Base-by-base conservation (phyloP, 2,888 invertebrate genomes). In the Ypsolopha scabrella region DNA sequence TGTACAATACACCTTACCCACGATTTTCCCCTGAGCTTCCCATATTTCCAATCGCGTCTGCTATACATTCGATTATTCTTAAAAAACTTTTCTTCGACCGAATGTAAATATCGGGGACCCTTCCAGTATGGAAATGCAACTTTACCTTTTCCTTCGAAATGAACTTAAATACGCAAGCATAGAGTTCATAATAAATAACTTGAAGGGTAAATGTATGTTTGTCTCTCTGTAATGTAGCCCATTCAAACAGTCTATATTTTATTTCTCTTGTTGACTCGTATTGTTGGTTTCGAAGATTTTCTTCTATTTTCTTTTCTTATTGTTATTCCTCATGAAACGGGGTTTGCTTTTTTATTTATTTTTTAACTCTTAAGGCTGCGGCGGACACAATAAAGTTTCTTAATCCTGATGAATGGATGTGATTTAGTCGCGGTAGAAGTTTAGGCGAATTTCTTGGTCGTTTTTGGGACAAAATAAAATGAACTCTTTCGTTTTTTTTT, bases 221-320 rank as follows among this genome's bases (percentile, higher is more conserved):
- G 50, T 43, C 36, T 13, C 8, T 37, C 38, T 9, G 58, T 67
- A 61, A 64, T 70, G 68, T 67, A 49, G 66, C 61, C 64, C 67
- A 60, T 62, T 65, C 65, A 65, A 72, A 75, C 41, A 14, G 70
- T 74, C 75, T 73, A 80, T 80, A 80, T 80, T 79, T 77, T 79
- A 78, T 77, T 74, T 74, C 58, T 73, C 75, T 79, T 76, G 78
- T 80, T 80, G 80, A 76, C 77, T 68, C 71, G 71, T 68, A 77
- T 80, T 80, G 72, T 69, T 59, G 65, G 35, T 9, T 65, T 64
- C 59, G 57, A 60, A 73, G 68, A 71, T 73, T 72, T 73, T 70
- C 70, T 75, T n/a, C n/a, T n/a, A n/a, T n/a, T n/a, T n/a, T n/a
- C n/a, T n/a, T n/a, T n/a, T n/a, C n/a, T n/a, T n/a, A n/a, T n/a